These are phyloP conservation scores for Stichopus horrens DNA, from an alignment of 53 echinoderm and acorn worm genomes.

Conservation along the genomic window DNA sequence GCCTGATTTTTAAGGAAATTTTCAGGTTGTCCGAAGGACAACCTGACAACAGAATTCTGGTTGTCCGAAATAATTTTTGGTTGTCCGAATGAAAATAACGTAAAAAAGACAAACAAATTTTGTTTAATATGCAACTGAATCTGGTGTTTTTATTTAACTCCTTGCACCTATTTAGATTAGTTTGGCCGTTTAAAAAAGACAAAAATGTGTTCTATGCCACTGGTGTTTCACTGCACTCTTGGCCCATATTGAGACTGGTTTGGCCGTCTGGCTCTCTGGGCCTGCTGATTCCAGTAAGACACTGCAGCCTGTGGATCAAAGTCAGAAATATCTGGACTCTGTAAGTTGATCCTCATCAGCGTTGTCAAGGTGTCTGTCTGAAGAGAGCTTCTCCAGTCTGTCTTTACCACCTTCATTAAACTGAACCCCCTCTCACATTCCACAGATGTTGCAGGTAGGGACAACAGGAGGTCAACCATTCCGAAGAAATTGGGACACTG, in stretches of 20 bases:
- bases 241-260: neutral
- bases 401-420: constrained; percentile 22
- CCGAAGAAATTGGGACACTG: neutral
- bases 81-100: neutral
- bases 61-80: no score
- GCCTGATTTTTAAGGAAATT: constrained; percentile 15
- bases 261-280: neutral
- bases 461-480: constrained; percentile 29
- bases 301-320: constrained; percentile 2
- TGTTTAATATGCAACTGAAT: neutral
- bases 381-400: constrained; percentile 23
- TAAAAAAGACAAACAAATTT: neutral
- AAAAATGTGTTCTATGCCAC: neutral
- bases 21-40: neutral
- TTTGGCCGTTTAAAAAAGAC: neutral
- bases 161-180: neutral
- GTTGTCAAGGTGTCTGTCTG: neutral
- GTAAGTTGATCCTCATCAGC: constrained; percentile 4
- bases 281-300: neutral
- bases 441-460: constrained; percentile 27
- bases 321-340: neutral
- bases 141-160: neutral
- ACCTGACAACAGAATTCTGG: neutral
- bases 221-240: neutral
- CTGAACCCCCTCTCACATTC: constrained; percentile 43